Conservation (phyloP, 92 coral and sea anemone species). For the Palythoa grandis region DNA sequence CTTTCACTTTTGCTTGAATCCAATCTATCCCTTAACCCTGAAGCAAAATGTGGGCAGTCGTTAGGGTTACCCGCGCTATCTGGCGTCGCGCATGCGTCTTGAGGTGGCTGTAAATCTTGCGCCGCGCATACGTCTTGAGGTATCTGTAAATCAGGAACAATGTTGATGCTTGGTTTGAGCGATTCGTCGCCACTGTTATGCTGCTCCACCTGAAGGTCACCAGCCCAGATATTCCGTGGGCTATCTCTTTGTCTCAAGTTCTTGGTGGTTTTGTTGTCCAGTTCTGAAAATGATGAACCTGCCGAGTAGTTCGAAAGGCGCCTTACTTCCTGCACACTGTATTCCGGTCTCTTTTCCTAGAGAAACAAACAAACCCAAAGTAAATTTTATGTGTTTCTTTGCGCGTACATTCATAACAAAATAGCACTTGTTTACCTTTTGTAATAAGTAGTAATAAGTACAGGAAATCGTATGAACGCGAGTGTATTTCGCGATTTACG, state of each 20-base stretch:
- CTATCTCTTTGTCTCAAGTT: conserved; percentile 7
- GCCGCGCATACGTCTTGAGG: conserved; percentile 18
- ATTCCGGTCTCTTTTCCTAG: neutral
- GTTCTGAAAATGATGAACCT: neutral
- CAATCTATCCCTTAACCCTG: conserved; percentile 4
- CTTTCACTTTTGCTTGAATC: neutral
- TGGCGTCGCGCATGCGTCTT: conserved; percentile 21
- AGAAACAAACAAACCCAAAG: neutral
- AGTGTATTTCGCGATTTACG: too few species aligned
- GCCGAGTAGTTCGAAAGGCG: conserved; percentile 10
- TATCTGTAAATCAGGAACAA: neutral
- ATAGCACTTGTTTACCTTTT: neutral
- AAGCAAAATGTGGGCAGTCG: neutral
- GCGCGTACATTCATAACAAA: neutral
- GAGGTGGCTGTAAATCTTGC: neutral
- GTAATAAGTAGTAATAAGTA: too few species aligned
- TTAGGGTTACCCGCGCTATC: neutral
- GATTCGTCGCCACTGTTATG: neutral
- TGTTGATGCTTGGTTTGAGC: neutral
- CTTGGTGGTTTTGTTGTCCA: neutral
- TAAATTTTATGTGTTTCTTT: neutral
- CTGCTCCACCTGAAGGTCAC: neutral
- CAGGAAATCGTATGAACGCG: too few species aligned
- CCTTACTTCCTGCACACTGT: neutral
- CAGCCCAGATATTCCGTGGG: neutral